These are phyloP conservation scores for Nomada fucata DNA, from an alignment of 2,888 invertebrate genomes.

Conservation along the genomic window DNA sequence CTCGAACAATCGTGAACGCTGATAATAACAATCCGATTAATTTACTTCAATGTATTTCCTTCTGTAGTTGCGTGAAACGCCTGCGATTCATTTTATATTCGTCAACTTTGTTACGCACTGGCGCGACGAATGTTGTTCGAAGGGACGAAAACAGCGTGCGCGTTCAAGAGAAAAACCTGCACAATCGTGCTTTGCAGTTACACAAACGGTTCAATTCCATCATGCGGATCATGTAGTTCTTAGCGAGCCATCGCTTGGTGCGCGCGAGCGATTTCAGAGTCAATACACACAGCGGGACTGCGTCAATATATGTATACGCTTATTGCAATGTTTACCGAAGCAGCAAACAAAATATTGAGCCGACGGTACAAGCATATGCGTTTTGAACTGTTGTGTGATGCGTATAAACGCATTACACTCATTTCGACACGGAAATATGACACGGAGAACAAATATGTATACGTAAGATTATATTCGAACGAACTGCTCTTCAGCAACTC, in stretches of 20 bases:
- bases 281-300: neutral
- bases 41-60: no score
- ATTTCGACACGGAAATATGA: no score
- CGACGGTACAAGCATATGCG: neutral
- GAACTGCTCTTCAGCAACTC: no score
- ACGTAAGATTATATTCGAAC: no score
- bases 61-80: no score
- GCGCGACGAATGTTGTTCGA: constrained; percentile 8
- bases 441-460: no score
- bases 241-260: constrained; percentile 1
- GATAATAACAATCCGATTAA: no score
- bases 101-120: no score
- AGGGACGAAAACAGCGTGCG: constrained; percentile 1
- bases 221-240: constrained; percentile 7
- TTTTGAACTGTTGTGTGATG: neutral
- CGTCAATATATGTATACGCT: neutral
- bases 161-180: neutral
- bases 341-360: constrained; percentile 14
- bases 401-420: no score
- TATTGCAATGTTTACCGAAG: constrained; percentile 1
- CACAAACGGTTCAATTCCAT: neutral
- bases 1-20: no score
- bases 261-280: constrained; percentile 5
- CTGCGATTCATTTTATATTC: no score
- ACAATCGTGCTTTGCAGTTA: constrained; percentile 8